These are phyloP conservation scores for Macroglossus sobrinus DNA, from an alignment of 2,113 vertebrate genomes.

Conservation along the genomic window DNA sequence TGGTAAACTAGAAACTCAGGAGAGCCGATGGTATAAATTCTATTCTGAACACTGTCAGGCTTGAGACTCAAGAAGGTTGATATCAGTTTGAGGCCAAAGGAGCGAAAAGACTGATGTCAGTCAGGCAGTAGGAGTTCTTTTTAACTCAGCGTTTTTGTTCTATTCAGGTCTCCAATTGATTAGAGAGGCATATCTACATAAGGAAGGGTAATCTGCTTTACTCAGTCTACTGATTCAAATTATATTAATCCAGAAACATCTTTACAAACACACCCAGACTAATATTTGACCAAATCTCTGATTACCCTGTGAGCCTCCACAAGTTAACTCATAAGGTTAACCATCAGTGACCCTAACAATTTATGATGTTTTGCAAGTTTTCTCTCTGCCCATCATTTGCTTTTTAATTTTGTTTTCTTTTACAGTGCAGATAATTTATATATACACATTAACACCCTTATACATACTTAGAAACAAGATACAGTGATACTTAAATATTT, in stretches of 20 bases:
- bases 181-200: not conserved
- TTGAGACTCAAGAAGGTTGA: not conserved
- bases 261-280: not conserved
- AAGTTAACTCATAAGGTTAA: not conserved
- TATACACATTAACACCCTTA: not conserved
- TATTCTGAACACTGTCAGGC: not conserved
- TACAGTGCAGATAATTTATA: not conserved
- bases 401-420: conserved; percentile 18
- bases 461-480: not conserved
- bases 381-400: not conserved
- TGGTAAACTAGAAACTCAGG: not conserved
- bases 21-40: not conserved
- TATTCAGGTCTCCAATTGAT: not conserved
- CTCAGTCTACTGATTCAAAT: not conserved
- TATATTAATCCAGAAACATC: not conserved
- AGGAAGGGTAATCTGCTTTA: not conserved
- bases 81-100: not conserved
- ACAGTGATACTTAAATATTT: not conserved
- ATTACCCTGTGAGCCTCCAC: not conserved
- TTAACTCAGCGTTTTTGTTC: not conserved
- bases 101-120: not conserved
- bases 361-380: not conserved
- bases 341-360: not conserved
- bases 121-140: not conserved
- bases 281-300: not conserved